Conservation (phyloP, 2,797 vertebrate genomes). For the Mergus octosetaceus region DNA sequence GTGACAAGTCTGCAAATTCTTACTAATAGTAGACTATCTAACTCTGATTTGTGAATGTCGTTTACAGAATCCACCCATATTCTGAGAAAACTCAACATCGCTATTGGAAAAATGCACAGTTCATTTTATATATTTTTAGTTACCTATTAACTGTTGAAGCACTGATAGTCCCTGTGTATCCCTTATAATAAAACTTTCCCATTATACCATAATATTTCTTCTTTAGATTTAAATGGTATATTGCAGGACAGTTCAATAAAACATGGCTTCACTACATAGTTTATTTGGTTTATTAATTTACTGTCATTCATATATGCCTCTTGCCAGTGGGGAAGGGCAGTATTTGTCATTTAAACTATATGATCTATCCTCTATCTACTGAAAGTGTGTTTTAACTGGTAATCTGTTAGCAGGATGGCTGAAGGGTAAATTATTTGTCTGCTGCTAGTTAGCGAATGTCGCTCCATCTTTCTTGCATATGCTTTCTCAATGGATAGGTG, state of each 20-base stretch:
- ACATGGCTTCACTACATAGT: neutral
- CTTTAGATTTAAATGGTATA: neutral
- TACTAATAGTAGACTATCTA: neutral
- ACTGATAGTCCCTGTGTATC: neutral
- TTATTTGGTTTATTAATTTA: neutral
- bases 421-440: neutral
- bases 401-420: neutral
- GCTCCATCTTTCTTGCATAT: neutral
- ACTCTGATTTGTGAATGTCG: neutral
- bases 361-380: neutral
- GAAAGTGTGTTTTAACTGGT: neutral
- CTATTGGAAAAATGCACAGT: neutral
- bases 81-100: neutral
- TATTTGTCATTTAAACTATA: neutral
- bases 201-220: neutral
- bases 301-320: neutral
- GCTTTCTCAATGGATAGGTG: accelerated
- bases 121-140: neutral
- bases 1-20: neutral
- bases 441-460: neutral
- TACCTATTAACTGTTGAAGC: neutral
- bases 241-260: neutral
- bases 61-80: neutral
- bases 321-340: neutral
- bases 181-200: neutral